Conservation (phyloP, 2,888 invertebrate species). For the Synanthedon tipuliformis region DNA sequence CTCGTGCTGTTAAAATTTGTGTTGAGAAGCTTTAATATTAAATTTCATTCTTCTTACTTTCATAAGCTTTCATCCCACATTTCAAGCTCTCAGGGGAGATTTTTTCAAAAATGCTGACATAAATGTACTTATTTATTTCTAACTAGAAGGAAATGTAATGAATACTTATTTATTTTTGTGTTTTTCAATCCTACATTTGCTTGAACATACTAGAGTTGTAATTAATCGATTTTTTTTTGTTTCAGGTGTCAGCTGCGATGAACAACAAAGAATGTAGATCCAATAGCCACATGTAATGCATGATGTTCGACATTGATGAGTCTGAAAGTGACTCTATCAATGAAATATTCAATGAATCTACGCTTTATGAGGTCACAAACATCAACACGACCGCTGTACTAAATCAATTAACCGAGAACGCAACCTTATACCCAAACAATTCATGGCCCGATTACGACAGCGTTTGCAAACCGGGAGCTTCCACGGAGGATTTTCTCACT, state of each 20-base stretch:
- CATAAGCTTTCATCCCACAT: too few relatives aligned
- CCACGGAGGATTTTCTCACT: constrained; percentile 35
- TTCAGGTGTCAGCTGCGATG: background rate
- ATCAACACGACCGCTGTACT: constrained; percentile 9
- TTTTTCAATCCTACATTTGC: too few relatives aligned
- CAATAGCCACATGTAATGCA: constrained; percentile 14
- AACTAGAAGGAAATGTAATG: too few relatives aligned
- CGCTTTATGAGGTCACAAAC: constrained; percentile 14
- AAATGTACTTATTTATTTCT: too few relatives aligned
- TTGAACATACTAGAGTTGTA: too few relatives aligned
- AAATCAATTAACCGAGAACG: constrained; percentile 15
- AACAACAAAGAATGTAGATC: background rate
- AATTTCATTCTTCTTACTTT: too few relatives aligned
- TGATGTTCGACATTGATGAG: constrained; percentile 34
- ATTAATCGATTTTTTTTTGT: background rate
- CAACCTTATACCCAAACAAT: constrained; percentile 18
- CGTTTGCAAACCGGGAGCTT: constrained; percentile 22
- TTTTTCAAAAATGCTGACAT: too few relatives aligned
- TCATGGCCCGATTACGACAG: constrained; percentile 32
- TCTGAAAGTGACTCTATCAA: constrained; percentile 9
- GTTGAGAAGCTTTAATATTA: too few relatives aligned
- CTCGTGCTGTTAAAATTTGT: too few relatives aligned
- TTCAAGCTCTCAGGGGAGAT: too few relatives aligned
- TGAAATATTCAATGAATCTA: constrained; percentile 1
- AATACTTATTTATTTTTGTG: too few relatives aligned